A percentile compares a stretch with the other conserved stretches of the same genome.
These are phyloP conservation scores for Chaetodon trifascialis DNA, from an alignment of 2,113 vertebrate genomes.

Conservation along the genomic window DNA sequence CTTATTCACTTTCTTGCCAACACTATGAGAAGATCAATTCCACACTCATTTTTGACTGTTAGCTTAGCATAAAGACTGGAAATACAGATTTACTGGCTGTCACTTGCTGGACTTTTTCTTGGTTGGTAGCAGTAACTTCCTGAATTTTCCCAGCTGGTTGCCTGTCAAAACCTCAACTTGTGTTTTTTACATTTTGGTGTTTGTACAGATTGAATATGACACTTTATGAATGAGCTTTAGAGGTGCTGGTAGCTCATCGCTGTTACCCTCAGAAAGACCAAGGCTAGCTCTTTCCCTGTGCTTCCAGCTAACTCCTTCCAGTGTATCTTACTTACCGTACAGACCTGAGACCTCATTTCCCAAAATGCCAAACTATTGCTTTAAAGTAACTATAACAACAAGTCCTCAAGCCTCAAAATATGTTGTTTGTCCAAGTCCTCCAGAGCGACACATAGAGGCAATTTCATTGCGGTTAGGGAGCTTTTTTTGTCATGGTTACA, in stretches of 20 bases:
- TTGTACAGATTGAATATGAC: background rate
- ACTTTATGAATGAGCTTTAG: background rate
- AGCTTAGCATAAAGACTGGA: background rate
- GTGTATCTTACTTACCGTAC: too few species aligned
- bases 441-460: background rate
- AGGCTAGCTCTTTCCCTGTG: too few species aligned
- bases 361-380: too few species aligned
- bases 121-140: too few species aligned
- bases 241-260: background rate
- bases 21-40: background rate
- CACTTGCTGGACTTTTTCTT: background rate
- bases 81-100: background rate
- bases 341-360: background rate
- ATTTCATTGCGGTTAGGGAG: too few species aligned
- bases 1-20: background rate
- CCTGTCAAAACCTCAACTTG: background rate
- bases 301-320: too few species aligned
- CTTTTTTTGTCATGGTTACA: too few species aligned
- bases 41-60: background rate
- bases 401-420: too few species aligned
- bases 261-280: too few species aligned
- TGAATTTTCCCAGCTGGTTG: background rate
- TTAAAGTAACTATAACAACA: too few species aligned
- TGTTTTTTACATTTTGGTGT: background rate
- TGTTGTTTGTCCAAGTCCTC: background rate